These are phyloP conservation scores for Leptinotarsa peninsularis DNA, from an alignment of 2,888 invertebrate genomes.

Conservation along the genomic window DNA sequence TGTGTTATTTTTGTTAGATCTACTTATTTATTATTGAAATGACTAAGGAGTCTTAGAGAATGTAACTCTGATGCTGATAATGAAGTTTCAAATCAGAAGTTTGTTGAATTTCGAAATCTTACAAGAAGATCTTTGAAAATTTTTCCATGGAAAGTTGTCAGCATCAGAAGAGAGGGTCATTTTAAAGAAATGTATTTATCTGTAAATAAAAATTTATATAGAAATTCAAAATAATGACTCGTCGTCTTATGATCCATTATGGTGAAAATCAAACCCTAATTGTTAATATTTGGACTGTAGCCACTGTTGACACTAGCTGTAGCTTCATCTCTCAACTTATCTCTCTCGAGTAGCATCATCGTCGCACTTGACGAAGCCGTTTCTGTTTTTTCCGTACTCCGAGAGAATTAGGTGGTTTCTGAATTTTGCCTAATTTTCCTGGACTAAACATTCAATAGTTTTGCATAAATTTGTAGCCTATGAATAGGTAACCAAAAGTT, in stretches of 20 bases:
- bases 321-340: conserved; percentile 8
- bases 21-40: conserved; percentile 49
- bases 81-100: not conserved
- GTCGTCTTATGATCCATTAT: conserved; percentile 1
- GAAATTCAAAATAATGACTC: conserved; percentile 11
- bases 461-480: conserved; percentile 31
- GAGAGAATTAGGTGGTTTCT: not conserved
- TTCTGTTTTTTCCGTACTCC: not conserved
- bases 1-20: conserved; percentile 57
- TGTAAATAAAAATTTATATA: conserved; percentile 17
- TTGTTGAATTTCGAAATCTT: not conserved
- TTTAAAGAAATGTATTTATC: conserved; percentile 17
- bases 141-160: not conserved
- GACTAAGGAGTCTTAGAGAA: conserved; percentile 4
- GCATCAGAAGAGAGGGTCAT: conserved; percentile 1
- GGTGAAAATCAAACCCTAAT: conserved; percentile 9
- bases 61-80: conserved; percentile 10
- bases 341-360: conserved; percentile 4
- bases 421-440: not conserved
- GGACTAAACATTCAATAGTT: not conserved
- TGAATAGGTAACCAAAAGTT: conserved; percentile 48
- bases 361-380: not conserved
- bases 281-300: conserved; percentile 15
- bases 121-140: not conserved
- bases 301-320: not conserved